Conservation (phyloP, 1,140 invertebrate species). For the Cydia pomonella region DNA sequence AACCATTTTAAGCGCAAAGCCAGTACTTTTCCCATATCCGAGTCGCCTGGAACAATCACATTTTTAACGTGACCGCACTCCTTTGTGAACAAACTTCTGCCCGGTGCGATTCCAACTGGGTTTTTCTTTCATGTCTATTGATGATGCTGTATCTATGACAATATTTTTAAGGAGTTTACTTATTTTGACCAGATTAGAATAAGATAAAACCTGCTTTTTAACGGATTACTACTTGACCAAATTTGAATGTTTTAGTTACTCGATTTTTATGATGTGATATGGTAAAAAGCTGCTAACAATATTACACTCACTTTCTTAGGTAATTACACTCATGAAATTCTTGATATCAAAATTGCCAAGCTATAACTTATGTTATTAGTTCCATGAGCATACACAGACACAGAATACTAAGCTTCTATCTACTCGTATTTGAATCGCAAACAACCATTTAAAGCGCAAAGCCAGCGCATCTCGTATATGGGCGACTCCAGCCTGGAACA, state of each 20-base stretch:
- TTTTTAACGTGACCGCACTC: constrained; percentile 15
- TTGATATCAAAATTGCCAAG: background rate
- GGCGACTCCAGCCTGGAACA: background rate
- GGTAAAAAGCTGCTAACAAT: too few relatives aligned
- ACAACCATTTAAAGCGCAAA: constrained; percentile 11
- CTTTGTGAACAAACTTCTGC: constrained; percentile 19
- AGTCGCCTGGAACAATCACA: constrained; percentile 6
- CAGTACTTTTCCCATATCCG: background rate
- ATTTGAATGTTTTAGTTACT: too few relatives aligned
- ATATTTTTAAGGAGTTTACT: background rate
- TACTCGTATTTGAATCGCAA: background rate
- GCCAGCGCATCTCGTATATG: background rate
- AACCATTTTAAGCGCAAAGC: constrained; percentile 9
- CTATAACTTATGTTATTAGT: background rate
- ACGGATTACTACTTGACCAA: too few relatives aligned
- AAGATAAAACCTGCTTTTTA: too few relatives aligned
- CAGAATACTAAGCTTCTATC: background rate
- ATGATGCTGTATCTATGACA: background rate
- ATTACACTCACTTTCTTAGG: too few relatives aligned
- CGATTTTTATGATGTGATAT: too few relatives aligned
- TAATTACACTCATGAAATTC: too few relatives aligned
- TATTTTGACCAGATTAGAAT: background rate
- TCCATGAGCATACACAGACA: background rate
- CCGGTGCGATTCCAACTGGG: background rate
- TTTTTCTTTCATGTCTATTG: constrained; percentile 15